Percentiles rank a stretch among this genome's conserved stretches.
Evolutionary conservation across 2,888 invertebrate species (phyloP).

Genomic region (Dryobota labecula): DNA sequence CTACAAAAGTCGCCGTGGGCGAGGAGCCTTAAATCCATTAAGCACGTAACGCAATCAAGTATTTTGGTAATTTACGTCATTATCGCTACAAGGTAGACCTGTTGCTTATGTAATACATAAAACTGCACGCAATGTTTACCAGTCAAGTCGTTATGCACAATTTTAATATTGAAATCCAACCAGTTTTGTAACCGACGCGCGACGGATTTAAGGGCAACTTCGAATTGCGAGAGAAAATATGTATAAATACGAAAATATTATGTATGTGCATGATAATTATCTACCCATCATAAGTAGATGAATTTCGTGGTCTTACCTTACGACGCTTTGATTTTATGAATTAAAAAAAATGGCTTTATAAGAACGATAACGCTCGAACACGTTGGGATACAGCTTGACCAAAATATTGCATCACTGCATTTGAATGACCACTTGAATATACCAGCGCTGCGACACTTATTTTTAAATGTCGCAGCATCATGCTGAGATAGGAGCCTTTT

Average conservation of each 20-base stretch:
- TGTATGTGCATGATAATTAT: too few relatives aligned
- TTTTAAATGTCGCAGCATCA: too few relatives aligned
- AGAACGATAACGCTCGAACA: neutral
- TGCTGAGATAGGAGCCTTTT: too few relatives aligned
- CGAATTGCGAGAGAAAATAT: neutral
- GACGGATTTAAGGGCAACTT: conserved; percentile 2
- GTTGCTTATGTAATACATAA: conserved; percentile 39
- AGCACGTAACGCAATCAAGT: conserved; percentile 7
- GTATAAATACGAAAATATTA: neutral
- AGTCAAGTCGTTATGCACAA: conserved; percentile 16
- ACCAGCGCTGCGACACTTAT: too few relatives aligned
- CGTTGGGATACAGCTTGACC: neutral
- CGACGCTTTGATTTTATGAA: neutral
- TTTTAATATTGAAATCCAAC: conserved; percentile 18
- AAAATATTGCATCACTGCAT: neutral
- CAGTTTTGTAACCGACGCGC: conserved; percentile 1
- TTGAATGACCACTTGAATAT: neutral
- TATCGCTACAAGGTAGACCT: conserved; percentile 20
- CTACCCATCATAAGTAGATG: too few relatives aligned
- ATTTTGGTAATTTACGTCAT: conserved; percentile 21
- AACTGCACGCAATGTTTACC: conserved; percentile 34
- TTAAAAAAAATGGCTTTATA: neutral
- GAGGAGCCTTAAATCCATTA: conserved; percentile 3
- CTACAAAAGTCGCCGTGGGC: too few relatives aligned
- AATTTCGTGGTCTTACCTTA: neutral